phyloP scores from a whole-genome alignment of 2,888 invertebrate species.

The Opisthograptis luteolata region DNA sequence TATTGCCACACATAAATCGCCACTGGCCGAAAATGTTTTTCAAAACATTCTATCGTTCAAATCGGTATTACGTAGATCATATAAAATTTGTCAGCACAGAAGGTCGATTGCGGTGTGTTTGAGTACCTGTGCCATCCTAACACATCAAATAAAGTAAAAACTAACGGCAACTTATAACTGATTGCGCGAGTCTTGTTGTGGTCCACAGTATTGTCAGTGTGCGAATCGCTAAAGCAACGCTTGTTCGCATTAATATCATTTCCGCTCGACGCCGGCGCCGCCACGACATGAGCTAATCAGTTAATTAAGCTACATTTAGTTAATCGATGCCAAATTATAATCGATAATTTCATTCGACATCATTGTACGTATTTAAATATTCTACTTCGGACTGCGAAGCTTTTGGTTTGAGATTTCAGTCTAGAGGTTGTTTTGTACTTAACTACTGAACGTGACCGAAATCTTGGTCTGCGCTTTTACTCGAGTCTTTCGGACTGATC shows the following conservation, averaged over 20 bases:
- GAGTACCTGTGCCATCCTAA: conserved; percentile 42
- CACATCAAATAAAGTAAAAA: conserved; percentile 17
- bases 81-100: conserved; percentile 17
- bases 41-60: too few relatives aligned
- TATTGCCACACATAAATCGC: too few relatives aligned
- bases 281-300: conserved; percentile 60
- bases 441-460: too few relatives aligned
- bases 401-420: conserved; percentile 12
- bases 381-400: conserved; percentile 10
- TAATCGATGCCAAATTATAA: conserved; percentile 79
- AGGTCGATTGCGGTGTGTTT: conserved; percentile 35
- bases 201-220: conserved; percentile 23
- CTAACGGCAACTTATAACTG: not conserved
- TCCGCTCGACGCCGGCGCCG: conserved; percentile 49
- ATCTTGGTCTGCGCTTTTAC: not conserved
- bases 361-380: conserved; percentile 21
- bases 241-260: conserved; percentile 69
- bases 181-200: conserved; percentile 4
- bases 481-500: not conserved
- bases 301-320: conserved; percentile 69
- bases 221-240: conserved; percentile 55
- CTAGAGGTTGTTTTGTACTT: too few relatives aligned
- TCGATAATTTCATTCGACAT: conserved; percentile 44
- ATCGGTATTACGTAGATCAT: too few relatives aligned
- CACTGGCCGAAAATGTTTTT: too few relatives aligned